Evolutionary conservation across 2,797 vertebrate genomes (phyloP), one percentile per base, ranked within the genome.

Genomic region (Anabas testudineus): DNA sequence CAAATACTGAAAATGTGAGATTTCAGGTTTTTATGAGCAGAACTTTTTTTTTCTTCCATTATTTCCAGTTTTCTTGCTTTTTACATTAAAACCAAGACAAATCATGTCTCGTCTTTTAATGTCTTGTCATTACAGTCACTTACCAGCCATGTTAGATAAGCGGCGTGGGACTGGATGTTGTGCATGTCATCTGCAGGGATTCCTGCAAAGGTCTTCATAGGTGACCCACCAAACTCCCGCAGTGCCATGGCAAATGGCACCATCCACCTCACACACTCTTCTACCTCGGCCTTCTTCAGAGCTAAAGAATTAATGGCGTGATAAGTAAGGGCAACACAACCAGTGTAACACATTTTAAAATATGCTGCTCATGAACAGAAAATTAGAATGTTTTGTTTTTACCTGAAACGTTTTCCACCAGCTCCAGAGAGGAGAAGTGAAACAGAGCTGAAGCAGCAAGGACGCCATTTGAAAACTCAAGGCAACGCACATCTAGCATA

Each of bases 321-420:
- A 15, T 12, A 22, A 58, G 45, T 60, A 19, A 37, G 10, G 37
- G 22, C 3, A 45, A 34, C 12, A 24, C 4, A 21, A 22, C 39
- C n/a, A 46, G 3, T 5, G 1, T 3, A 21, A 36, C 9, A 2
- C 13, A 34, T 12, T 12, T 34, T 24, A 49, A 21, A 22, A 37
- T n/a, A n/a, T n/a, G n/a, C n/a, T n/a, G n/a, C n/a, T n/a, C n/a
- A n/a, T n/a, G 21, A 65, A n/a, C 16, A 7, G 0, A 30, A 0
- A 22, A 26, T n/a, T 3, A 6, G 3, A 4, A 54, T 1, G 0
- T 15, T 24, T 10, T n/a, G 2, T 42, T 8, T 32, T 75, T 92
- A 99, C 98, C 98, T 55, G 97, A 97, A 81, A 98, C 97, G 15
- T 92, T 98, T 71, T 96, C 94, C 88, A 97, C 96, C 76, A 99